Evolutionary conservation across 2,797 vertebrate genomes (phyloP), one percentile per base, ranked within the genome.

Genomic region (Margarornis squamiger): DNA sequence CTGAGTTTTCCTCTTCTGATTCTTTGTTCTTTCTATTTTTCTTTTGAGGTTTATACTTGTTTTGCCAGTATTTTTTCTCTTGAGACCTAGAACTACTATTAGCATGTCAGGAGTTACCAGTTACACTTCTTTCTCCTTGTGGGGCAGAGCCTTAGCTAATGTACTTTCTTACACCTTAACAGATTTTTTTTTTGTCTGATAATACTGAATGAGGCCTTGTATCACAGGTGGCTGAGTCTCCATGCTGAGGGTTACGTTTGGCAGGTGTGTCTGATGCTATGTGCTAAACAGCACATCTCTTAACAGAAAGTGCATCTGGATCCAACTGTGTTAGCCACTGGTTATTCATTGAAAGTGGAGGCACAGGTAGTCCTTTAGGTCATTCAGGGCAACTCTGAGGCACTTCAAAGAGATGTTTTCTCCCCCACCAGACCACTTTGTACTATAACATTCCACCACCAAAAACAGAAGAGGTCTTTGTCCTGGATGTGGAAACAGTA

Each of bases 361-460:
- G 39, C 34, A 86, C 32, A 61, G 12, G 10, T 57, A 67, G 34
- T 12, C 20, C 49, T 92, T 94, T 39, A 36, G n/a, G n/a, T 87
- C 34, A 16, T 6, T 41, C 10, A 49, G 30, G 17, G 9, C 70
- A 66, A 7, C 18, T 67, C 49, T 4, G 5, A 48, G 30, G 5
- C 8, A 46, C 27, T 49, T 91, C 48, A 94, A 11, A 89, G 29
- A 54, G 9, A 14, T 75, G 10, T 75, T 88, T 85, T 93, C 87
- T 92, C 27, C 72, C 22, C 45, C 41, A 18, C 26, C 80, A 98
- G 98, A 78, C 8, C 3, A 86, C 88, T 75, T 81, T 97, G 49
- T 97, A 84, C 61, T 98, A 98, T 46, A 98, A 98, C n/a, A 71
- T 49, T 14, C 88, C 94, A 27, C 96, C 97, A 87, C 52, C 66